Percentiles rank a stretch among this genome's conserved stretches.
Evolutionary conservation across 2,888 invertebrate genomes (phyloP).

Genomic region (Drosophila crucigera): DNA sequence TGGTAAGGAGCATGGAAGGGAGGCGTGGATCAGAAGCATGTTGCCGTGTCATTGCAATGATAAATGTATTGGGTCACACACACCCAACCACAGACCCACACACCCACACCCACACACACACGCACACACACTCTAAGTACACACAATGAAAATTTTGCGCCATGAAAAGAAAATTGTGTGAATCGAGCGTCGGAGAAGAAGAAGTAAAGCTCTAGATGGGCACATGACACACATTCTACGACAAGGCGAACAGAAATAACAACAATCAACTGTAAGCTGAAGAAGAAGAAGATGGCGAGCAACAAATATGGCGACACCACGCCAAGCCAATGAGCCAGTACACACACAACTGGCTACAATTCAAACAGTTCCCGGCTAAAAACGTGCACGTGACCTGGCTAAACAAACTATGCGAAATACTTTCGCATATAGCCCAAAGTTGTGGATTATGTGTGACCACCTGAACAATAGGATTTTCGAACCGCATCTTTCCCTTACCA

Average conservation of each 20-base stretch:
- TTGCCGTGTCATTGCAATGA: slow-evolving; percentile 78
- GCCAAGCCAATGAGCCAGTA: slow-evolving; percentile 32
- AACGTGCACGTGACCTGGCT: slow-evolving; percentile 65
- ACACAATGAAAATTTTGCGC: slow-evolving; percentile 46
- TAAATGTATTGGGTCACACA: slow-evolving; percentile 72
- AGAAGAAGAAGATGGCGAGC: slow-evolving; percentile 1
- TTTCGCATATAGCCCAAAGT: slow-evolving; percentile 3
- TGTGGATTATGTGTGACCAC: slow-evolving; percentile 35
- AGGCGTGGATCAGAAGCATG: slow-evolving; percentile 47
- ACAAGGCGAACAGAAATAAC: slow-evolving; percentile 9
- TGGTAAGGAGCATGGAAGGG: not conserved
- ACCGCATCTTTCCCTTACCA: not conserved
- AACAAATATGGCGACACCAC: slow-evolving; percentile 43
- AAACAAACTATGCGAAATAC: slow-evolving; percentile 28
- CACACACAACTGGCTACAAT: slow-evolving; percentile 1
- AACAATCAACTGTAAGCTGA: slow-evolving; percentile 19
- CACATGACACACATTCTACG: slow-evolving; percentile 24
- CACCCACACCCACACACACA: slow-evolving; percentile 20
- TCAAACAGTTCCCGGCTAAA: slow-evolving; percentile 5
- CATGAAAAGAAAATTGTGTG: slow-evolving; percentile 70
- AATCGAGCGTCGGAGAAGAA: slow-evolving; percentile 36
- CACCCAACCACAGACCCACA: slow-evolving; percentile 10
- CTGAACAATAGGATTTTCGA: slow-evolving; percentile 18
- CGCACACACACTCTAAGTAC: slow-evolving; percentile 43
- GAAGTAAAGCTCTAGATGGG: not conserved